Evolutionary conservation across 2,888 invertebrate species (phyloP).

Genomic region (Eustalomyia histrio): DNA sequence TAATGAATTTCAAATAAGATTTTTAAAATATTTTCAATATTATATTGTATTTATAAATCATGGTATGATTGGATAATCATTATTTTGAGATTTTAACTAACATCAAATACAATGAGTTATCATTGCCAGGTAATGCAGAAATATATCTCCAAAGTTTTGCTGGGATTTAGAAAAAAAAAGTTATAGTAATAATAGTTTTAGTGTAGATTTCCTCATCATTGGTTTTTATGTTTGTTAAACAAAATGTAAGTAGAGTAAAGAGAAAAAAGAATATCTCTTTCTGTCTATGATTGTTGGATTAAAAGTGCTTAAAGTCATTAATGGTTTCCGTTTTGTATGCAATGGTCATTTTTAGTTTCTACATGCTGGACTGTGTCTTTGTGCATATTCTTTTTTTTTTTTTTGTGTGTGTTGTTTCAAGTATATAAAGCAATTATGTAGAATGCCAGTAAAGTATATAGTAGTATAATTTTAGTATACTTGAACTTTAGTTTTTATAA

Average conservation of each 20-base stretch:
- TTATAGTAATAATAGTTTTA: constrained; percentile 46
- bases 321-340: constrained; percentile 61
- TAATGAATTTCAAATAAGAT: too few species aligned
- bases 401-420: constrained; percentile 9
- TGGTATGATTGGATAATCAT: too few species aligned
- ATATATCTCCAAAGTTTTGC: too few species aligned
- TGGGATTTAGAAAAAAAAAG: not conserved
- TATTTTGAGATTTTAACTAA: too few species aligned
- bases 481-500: constrained; percentile 51
- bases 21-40: too few species aligned
- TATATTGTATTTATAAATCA: too few species aligned
- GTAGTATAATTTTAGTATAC: constrained; percentile 22
- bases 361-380: constrained; percentile 19
- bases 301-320: constrained; percentile 66
- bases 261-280: constrained; percentile 14
- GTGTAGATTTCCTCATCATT: constrained; percentile 60
- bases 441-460: not conserved
- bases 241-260: constrained; percentile 8
- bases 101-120: too few species aligned
- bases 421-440: constrained; percentile 35
- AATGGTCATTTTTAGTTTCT: constrained; percentile 51
- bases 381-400: constrained; percentile 5
- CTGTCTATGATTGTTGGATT: constrained; percentile 61
- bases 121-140: too few species aligned
- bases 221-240: constrained; percentile 42